Evolutionary conservation across 2,888 invertebrate genomes (phyloP).

Genomic region (Hirtodrosophila trivittata): DNA sequence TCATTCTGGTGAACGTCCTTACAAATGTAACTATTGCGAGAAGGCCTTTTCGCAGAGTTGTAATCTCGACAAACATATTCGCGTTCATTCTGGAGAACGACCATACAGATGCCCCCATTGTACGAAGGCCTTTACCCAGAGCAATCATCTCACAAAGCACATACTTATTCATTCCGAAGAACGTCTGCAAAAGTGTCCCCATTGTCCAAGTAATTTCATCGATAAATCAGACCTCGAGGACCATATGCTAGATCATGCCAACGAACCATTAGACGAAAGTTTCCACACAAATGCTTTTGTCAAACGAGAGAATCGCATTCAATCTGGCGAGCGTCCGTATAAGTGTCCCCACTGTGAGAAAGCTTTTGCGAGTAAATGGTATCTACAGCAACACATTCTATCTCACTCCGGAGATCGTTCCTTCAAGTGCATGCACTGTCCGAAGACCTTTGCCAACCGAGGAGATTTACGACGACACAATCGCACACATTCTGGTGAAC

Average conservation of each 20-base stretch:
- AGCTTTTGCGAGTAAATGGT: conserved; percentile 10
- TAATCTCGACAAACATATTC: conserved; percentile 85
- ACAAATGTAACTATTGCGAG: conserved; percentile 11
- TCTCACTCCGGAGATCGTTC: conserved; percentile 12
- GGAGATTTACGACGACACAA: conserved; percentile 12
- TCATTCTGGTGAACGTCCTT: conserved; percentile 27
- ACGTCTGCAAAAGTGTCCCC: neutral
- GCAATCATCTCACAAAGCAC: conserved; percentile 83
- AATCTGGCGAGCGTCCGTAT: neutral
- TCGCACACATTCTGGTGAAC: conserved; percentile 14
- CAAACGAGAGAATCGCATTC: neutral
- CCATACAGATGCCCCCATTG: conserved; percentile 85
- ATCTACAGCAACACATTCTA: conserved; percentile 7
- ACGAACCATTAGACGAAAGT: neutral
- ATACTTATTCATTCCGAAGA: conserved; percentile 2
- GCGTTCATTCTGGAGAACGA: conserved; percentile 85
- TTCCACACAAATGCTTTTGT: too few relatives aligned
- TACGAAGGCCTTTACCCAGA: conserved; percentile 85
- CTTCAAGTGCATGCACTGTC: conserved; percentile 7
- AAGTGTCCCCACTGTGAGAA: conserved; percentile 13
- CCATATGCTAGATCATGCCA: neutral
- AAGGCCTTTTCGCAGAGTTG: conserved; percentile 20
- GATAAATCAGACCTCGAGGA: neutral
- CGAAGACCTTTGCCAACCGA: conserved; percentile 13
- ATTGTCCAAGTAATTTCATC: neutral